A percentile compares a stretch with the other conserved stretches of the same genome.
Conservation (phyloP, 2,888 invertebrate genomes). For the Tethea ocularis region DNA sequence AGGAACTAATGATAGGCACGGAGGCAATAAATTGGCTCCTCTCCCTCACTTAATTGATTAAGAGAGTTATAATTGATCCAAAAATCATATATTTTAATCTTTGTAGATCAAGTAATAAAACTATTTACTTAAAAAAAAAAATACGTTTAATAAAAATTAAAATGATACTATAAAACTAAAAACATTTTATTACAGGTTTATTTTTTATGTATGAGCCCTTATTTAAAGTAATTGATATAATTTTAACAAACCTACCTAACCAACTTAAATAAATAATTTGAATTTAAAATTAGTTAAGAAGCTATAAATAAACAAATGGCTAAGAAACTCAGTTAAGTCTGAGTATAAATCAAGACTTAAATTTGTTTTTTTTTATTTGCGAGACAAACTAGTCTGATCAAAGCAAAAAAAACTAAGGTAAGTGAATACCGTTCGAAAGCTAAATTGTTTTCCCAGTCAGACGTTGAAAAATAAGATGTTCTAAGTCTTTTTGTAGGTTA, state of each 20-base stretch:
- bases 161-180: too few relatives aligned
- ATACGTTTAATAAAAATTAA: too few relatives aligned
- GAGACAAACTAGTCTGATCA: slow-evolving; percentile 1
- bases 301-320: neutral
- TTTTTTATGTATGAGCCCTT: too few relatives aligned
- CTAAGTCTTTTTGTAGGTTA: neutral
- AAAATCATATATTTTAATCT: neutral
- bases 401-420: neutral
- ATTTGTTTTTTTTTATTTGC: neutral
- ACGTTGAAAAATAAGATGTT: slow-evolving; percentile 6
- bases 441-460: slow-evolving; percentile 7
- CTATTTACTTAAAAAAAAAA: too few relatives aligned
- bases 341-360: neutral
- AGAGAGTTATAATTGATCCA: neutral
- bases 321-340: neutral
- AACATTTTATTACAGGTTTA: too few relatives aligned
- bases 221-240: too few relatives aligned
- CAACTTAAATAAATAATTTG: neutral
- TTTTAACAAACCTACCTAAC: too few relatives aligned
- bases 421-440: slow-evolving; percentile 7
- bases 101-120: too few relatives aligned
- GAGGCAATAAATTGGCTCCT: neutral
- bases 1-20: slow-evolving; percentile 15
- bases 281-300: neutral
- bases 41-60: slow-evolving; percentile 3